phyloP scores from a whole-genome alignment of 2,797 vertebrate genomes.

The Bryconaethiops microstoma region DNA sequence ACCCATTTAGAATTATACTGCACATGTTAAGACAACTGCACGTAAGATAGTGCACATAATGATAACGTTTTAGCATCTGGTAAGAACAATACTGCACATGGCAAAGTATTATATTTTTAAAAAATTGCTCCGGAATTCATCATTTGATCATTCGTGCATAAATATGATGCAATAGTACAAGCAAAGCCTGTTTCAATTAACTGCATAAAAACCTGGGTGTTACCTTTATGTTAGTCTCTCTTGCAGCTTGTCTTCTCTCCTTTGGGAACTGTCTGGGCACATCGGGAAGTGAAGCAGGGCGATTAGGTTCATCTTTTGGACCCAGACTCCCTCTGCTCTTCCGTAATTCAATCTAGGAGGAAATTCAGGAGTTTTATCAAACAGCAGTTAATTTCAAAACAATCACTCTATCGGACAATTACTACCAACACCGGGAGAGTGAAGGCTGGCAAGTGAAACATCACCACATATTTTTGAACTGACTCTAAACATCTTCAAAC shows the following conservation, averaged over 20 bases:
- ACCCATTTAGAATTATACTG: too few species aligned
- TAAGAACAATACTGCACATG: neutral
- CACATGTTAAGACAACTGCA: too few species aligned
- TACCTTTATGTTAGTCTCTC: slow-evolving; percentile 57
- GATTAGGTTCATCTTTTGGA: slow-evolving; percentile 67
- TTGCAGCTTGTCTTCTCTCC: slow-evolving; percentile 52
- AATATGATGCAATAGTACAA: neutral
- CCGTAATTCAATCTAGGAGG: slow-evolving; percentile 76
- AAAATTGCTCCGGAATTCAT: neutral
- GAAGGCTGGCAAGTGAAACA: too few species aligned
- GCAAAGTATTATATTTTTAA: neutral
- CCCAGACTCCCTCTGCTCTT: slow-evolving; percentile 69
- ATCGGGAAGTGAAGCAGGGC: slow-evolving; percentile 51
- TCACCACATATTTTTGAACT: too few species aligned
- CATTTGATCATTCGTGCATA: neutral
- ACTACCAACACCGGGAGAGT: too few species aligned
- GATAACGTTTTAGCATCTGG: too few species aligned
- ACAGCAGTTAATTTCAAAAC: neutral
- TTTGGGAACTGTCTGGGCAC: slow-evolving; percentile 48
- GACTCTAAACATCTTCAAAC: too few species aligned
- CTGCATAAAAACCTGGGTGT: neutral
- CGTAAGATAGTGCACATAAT: too few species aligned
- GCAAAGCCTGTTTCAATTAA: neutral
- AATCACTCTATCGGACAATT: too few species aligned
- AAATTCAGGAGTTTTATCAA: neutral